Conservation (phyloP, 2,113 vertebrate genomes). For the Tympanuchus pallidicinctus region DNA sequence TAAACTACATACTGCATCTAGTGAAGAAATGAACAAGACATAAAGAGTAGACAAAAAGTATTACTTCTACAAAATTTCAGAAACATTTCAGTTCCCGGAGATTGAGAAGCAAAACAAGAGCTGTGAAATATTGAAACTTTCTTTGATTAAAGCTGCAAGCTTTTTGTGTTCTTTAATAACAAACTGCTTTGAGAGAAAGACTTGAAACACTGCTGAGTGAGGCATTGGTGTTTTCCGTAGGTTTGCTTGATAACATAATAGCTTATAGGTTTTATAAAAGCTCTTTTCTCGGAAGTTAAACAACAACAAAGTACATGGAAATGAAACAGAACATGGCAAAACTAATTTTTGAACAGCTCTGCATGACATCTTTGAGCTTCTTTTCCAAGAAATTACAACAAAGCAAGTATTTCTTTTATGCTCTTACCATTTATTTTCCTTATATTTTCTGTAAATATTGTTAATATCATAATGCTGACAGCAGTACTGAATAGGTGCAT, state of each 20-base stretch:
- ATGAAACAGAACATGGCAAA: background rate
- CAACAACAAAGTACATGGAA: background rate
- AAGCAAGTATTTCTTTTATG: slow-evolving; percentile 23
- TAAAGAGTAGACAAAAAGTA: fast-evolving
- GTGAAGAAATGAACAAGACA: background rate
- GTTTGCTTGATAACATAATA: background rate
- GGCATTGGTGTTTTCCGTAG: background rate
- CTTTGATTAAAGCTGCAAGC: background rate
- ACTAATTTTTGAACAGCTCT: slow-evolving; percentile 2
- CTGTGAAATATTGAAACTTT: background rate
- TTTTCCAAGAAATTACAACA: slow-evolving; percentile 15
- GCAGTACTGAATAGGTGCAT: background rate
- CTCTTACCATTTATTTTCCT: background rate
- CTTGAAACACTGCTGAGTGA: slow-evolving; percentile 8
- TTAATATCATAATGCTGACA: background rate
- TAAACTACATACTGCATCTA: background rate
- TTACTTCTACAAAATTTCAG: background rate
- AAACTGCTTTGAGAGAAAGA: background rate
- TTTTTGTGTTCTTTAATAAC: background rate
- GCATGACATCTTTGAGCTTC: background rate
- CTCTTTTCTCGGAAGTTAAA: background rate
- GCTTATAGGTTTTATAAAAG: background rate
- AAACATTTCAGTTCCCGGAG: background rate
- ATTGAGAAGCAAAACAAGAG: background rate
- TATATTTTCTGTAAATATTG: slow-evolving; percentile 5